Evolutionary conservation across 2,888 invertebrate genomes (phyloP).

Genomic region (Tridacna crocea): DNA sequence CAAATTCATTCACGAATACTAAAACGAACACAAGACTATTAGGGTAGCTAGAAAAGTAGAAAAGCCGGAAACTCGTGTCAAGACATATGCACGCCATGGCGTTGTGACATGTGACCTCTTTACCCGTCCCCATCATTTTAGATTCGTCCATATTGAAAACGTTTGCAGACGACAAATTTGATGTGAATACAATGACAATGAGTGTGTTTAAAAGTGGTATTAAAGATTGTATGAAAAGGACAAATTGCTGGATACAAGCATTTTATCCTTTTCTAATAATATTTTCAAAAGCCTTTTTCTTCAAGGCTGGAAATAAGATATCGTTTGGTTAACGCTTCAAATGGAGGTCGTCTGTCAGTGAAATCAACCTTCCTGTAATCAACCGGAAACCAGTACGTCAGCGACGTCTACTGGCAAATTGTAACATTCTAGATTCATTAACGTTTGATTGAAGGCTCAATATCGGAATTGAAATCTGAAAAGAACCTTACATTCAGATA

Average conservation of each 20-base stretch:
- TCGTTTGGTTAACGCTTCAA: neutral
- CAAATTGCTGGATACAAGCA: too few relatives aligned
- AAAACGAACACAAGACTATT: neutral
- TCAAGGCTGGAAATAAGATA: too few relatives aligned
- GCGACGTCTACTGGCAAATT: neutral
- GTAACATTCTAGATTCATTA: neutral
- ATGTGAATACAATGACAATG: too few relatives aligned
- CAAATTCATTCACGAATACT: neutral
- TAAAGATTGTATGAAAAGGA: too few relatives aligned
- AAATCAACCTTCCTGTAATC: neutral
- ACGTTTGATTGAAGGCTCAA: neutral
- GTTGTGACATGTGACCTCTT: neutral
- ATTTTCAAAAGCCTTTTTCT: too few relatives aligned
- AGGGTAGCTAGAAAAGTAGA: neutral
- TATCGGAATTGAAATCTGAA: too few relatives aligned
- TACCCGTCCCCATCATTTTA: too few relatives aligned
- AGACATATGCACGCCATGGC: neutral
- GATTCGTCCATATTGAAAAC: too few relatives aligned
- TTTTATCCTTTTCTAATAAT: too few relatives aligned
- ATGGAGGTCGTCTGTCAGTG: neutral
- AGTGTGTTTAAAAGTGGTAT: too few relatives aligned
- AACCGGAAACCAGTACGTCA: neutral
- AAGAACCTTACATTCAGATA: too few relatives aligned
- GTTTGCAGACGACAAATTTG: too few relatives aligned
- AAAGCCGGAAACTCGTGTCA: slow-evolving; percentile 1